phyloP scores from a whole-genome alignment of 1,140 invertebrate species.

The Leptopilina boulardi region DNA sequence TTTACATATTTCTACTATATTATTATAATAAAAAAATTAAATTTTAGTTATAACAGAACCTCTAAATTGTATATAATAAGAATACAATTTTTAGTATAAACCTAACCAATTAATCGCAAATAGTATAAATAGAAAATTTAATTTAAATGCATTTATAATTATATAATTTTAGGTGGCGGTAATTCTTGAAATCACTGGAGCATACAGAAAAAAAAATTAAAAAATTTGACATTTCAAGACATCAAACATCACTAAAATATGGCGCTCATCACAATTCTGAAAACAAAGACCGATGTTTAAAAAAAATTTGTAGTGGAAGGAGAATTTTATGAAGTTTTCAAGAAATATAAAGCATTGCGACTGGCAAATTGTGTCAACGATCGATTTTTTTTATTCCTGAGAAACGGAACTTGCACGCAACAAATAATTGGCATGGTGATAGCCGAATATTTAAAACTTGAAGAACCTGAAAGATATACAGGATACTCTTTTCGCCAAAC shows the following conservation, averaged over 20 bases:
- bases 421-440: conserved; percentile 15
- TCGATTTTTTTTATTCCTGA: conserved; percentile 15
- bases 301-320: conserved; percentile 12
- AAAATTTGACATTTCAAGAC: background rate
- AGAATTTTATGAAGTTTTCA: conserved; percentile 1
- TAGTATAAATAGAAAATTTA: background rate
- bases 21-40: background rate
- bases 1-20: background rate
- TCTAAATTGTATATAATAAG: background rate
- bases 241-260: background rate
- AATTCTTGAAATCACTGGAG: conserved; percentile 15
- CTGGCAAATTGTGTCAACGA: background rate
- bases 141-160: background rate
- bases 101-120: background rate
- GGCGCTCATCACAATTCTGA: background rate
- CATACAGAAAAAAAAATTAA: conserved; percentile 7
- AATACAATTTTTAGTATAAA: background rate
- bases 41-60: too few relatives aligned
- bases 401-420: background rate
- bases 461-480: too few relatives aligned
- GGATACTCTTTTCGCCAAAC: too few relatives aligned
- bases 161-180: background rate
- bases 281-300: conserved; percentile 21
- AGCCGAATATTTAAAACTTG: background rate
- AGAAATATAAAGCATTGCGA: conserved; percentile 24